Base-by-base conservation (phyloP, 1,140 invertebrate genomes). In the Cydia fagiglandana region DNA sequence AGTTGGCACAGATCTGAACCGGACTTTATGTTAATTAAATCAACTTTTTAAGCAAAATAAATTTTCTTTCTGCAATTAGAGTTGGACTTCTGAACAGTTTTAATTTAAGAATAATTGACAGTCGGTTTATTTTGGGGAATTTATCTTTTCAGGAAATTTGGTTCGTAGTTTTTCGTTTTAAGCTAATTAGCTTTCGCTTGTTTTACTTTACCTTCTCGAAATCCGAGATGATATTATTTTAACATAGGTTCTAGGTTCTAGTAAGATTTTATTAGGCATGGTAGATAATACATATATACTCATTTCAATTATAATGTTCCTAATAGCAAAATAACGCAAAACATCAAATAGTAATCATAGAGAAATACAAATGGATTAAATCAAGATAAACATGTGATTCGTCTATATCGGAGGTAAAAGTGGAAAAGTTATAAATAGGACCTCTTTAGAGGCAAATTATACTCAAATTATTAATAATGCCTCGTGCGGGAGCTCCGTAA, bases 21-120 rank as follows among this genome's bases (percentile, higher is more conserved):
- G 66, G 66, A 70, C 66, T 70, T 70, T 38, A 38, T 70, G 66
- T 70, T 70, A 70, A 70, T 70, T 70, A 38, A 70, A 70, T 70
- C 38, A 70, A 70, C 38, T 38, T 38, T 70, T 70, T 70, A 61
- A 61, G 56, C 56, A 61, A 61, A 61, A 61, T 61, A 61, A 20
- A 24, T 61, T 24, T 61, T 61, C 56, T 61, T 61, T 61, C 13
- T 61, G 56, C 56, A 61, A 61, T 61, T 61, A 61, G 17, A 61
- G 20, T 56, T 56, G 53, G 53, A 56, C 53, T 56, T 24, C 56
- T 61, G 56, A 61, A 61, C 56, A 61, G 56, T 61, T 61, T 24
- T 7, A 61, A 24, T 24, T 61, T 61, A 61, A 61, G 10, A 24
- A n/a, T 2, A 61, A 24, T 24, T 61, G 6, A 12, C 56, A 24